Evolutionary conservation across 2,888 invertebrate species (phyloP).

Genomic region (Odontocolon sp.): DNA sequence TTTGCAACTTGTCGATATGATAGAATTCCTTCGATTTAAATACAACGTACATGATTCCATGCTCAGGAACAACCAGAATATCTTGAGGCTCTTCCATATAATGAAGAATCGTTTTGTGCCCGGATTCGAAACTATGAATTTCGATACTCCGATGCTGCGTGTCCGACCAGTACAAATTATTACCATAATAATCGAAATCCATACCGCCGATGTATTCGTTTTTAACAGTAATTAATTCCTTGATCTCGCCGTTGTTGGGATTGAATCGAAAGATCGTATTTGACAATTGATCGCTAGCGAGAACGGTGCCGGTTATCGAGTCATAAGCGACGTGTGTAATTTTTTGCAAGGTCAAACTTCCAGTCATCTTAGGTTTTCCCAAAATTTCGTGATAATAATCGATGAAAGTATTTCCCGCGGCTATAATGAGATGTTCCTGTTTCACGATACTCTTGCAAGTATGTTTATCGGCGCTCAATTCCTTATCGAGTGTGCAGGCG

Average conservation of each 20-base stretch:
- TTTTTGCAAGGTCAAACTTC: slow-evolving; percentile 78
- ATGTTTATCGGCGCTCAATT: slow-evolving; percentile 82
- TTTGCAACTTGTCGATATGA: slow-evolving; percentile 86
- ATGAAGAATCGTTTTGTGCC: slow-evolving; percentile 84
- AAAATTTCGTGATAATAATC: slow-evolving; percentile 86
- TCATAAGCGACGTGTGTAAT: slow-evolving; percentile 88
- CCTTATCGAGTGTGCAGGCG: slow-evolving; percentile 89
- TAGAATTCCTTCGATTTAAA: slow-evolving; percentile 65
- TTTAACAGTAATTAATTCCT: slow-evolving; percentile 78
- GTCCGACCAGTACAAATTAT: slow-evolving; percentile 89
- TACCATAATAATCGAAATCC: slow-evolving; percentile 87
- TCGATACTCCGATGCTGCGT: slow-evolving; percentile 85
- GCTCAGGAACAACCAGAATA: slow-evolving; percentile 86
- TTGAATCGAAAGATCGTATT: slow-evolving; percentile 68
- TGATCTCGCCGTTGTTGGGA: slow-evolving; percentile 52
- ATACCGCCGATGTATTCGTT: slow-evolving; percentile 83
- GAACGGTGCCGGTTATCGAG: slow-evolving; percentile 81
- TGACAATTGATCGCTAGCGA: slow-evolving; percentile 67
- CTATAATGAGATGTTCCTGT: slow-evolving; percentile 83
- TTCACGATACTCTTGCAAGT: slow-evolving; percentile 82
- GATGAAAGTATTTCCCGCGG: slow-evolving; percentile 83
- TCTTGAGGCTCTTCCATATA: slow-evolving; percentile 85
- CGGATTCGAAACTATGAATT: slow-evolving; percentile 84
- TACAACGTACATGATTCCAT: slow-evolving; percentile 77
- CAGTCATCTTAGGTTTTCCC: slow-evolving; percentile 84